Evolutionary conservation across 2,797 vertebrate species (phyloP).

Genomic region (Thripadectes ignobilis): DNA sequence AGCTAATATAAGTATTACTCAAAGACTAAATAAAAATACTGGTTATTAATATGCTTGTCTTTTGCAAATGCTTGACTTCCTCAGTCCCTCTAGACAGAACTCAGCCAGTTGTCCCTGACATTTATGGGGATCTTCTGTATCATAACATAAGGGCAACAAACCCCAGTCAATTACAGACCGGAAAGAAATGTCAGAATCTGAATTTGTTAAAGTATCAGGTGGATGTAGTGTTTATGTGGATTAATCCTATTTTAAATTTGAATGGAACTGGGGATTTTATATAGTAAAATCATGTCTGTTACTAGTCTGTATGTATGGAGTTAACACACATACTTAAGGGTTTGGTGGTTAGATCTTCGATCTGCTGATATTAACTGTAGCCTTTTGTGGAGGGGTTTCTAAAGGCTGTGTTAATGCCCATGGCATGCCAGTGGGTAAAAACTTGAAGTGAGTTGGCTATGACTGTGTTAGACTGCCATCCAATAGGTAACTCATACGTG

Average conservation of each 20-base stretch:
- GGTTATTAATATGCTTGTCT: neutral
- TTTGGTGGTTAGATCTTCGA: neutral
- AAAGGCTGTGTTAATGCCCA: neutral
- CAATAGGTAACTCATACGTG: neutral
- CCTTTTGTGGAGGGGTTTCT: neutral
- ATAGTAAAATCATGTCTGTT: fast-evolving
- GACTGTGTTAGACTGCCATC: neutral
- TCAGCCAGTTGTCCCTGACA: neutral
- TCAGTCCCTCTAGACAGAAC: neutral
- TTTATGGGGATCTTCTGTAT: neutral
- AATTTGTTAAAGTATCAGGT: neutral
- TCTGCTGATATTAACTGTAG: neutral
- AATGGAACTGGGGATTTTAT: neutral
- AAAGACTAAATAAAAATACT: neutral
- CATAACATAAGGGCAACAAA: neutral
- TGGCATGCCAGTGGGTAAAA: neutral
- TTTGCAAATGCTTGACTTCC: neutral
- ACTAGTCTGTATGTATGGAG: neutral
- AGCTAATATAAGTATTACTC: neutral
- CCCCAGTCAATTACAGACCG: neutral
- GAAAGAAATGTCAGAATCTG: neutral
- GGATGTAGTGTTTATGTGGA: neutral
- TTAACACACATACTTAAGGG: neutral
- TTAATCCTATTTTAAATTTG: neutral
- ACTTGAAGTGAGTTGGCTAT: neutral